These are phyloP conservation scores for Xylota segnis DNA, from an alignment of 2,888 invertebrate genomes.

Conservation along the genomic window DNA sequence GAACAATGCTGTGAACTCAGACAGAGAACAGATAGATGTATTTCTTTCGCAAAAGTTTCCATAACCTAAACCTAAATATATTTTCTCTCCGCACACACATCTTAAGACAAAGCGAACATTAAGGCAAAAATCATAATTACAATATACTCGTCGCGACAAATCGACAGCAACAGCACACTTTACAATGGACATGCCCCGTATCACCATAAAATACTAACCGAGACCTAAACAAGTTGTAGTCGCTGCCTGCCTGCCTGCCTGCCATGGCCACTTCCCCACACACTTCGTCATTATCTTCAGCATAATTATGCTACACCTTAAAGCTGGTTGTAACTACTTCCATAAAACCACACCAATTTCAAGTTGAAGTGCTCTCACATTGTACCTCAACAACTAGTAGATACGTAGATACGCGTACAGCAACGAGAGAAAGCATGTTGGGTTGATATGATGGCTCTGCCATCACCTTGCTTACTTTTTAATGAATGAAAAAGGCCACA, in stretches of 20 bases:
- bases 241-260: conserved; percentile 1
- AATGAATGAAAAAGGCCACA: conserved; percentile 71
- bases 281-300: conserved; percentile 49
- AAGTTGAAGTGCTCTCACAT: conserved; percentile 70
- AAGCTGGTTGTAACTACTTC: conserved; percentile 62
- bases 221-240: conserved; percentile 63
- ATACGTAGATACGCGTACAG: not conserved
- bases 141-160: conserved; percentile 27
- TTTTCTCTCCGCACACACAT: conserved; percentile 1
- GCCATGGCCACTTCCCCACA: conserved; percentile 16
- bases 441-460: conserved; percentile 41
- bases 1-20: conserved; percentile 9
- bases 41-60: conserved; percentile 10
- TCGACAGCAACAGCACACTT: conserved; percentile 30
- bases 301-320: conserved; percentile 64
- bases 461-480: conserved; percentile 61
- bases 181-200: conserved; percentile 30
- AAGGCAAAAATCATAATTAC: conserved; percentile 19
- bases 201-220: conserved; percentile 54
- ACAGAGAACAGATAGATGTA: not conserved
- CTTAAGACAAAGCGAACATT: conserved; percentile 17
- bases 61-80: not conserved
- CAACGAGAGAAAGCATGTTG: conserved; percentile 62
- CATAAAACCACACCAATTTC: conserved; percentile 72
- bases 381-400: conserved; percentile 17